Evolutionary conservation across 1,140 invertebrate genomes (phyloP).

Genomic region (Thalassaphorura encarpata): DNA sequence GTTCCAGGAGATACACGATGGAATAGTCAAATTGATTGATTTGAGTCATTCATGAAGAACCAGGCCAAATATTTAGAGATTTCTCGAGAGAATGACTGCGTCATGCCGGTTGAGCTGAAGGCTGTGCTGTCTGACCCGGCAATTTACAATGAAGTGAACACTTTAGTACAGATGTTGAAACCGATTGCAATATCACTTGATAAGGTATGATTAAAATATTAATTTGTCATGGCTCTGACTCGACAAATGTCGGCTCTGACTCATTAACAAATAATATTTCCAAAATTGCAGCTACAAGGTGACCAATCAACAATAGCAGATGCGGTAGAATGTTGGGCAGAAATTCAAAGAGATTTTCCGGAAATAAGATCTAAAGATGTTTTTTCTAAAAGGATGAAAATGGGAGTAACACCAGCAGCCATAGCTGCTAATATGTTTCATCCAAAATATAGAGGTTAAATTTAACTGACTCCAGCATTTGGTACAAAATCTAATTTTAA

Average conservation of each 20-base stretch:
- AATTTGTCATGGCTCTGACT: neutral
- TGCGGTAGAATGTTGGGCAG: neutral
- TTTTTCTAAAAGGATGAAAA: neutral
- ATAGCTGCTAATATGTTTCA: neutral
- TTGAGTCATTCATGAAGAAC: slow-evolving; percentile 8
- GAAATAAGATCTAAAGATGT: neutral
- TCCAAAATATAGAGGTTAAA: neutral
- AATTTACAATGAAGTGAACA: neutral
- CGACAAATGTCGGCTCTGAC: neutral
- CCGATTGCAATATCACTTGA: neutral
- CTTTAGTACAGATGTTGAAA: neutral
- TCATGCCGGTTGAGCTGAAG: neutral
- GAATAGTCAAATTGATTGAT: slow-evolving; percentile 10
- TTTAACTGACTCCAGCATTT: neutral
- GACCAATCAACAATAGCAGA: neutral
- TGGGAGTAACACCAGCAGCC: neutral
- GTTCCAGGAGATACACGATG: slow-evolving; percentile 10
- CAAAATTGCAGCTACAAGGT: neutral
- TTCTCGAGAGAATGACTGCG: neutral
- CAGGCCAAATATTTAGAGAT: slow-evolving; percentile 20
- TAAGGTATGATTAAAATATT: neutral
- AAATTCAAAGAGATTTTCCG: neutral
- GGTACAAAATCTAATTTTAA: neutral
- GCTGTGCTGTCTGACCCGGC: neutral
- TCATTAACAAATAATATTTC: too few relatives aligned